Base-by-base conservation (phyloP, 2,888 invertebrate species). In the Bellardia pandia region DNA sequence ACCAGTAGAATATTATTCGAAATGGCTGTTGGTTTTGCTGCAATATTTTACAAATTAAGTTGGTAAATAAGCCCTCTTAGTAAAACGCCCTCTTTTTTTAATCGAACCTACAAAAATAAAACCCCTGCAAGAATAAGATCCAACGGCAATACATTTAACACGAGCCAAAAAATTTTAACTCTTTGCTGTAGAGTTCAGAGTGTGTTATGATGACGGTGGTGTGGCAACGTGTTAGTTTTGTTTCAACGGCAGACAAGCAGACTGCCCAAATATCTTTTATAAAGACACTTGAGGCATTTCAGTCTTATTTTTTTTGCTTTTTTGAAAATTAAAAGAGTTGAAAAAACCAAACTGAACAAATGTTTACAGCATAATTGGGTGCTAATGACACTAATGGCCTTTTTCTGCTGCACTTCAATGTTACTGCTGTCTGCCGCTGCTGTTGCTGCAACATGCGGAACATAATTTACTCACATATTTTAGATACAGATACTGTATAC, bases 361-460 rank as follows among this genome's bases (percentile, higher is more conserved):
- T 78, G 74, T 85, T 87, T 90, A 90, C 90, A 91, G 90, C 92
- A 91, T 92, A 92, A 92, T 92, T 92, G 90, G 91, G 92, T 92
- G 92, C 90, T 92, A 92, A 92, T 92, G 91, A 91, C 90, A 90
- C 90, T 91, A 92, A 91, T 92, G 92, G 89, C 75, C 69, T 56
- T 74, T 77, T 77, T 76, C 66, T 66, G 83, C n/a, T 81, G 71
- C 81, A 77, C 79, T 80, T 66, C 66, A 68, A 56, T 40, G 78
- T 42, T 33, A 48, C 42, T 40, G 56, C n/a, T 30, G 42, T 23
- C 2, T 53, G n/a, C 3, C 8, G 7, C 7, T 11, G 30, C 11
- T 37, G 60, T n/a, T 14, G 62, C 62, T 56, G 56, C 56, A 51
- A n/a, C n/a, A 68, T 66, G 51, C 40, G 6, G 33, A 53, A 30